phyloP scores from a whole-genome alignment of 2,888 invertebrate genomes.

The Drosophila differens region DNA sequence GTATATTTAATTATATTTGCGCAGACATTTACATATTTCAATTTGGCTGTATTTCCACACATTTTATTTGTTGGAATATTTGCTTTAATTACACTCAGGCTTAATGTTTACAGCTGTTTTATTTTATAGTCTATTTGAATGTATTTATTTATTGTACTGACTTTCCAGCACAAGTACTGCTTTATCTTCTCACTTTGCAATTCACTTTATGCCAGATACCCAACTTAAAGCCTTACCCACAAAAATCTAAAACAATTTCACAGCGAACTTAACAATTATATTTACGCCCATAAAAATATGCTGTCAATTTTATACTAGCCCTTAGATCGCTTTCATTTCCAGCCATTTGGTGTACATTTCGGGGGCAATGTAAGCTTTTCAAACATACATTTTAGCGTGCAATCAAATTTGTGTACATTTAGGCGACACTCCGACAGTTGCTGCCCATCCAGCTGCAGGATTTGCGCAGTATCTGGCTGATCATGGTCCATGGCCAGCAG shows the following conservation, averaged over 20 bases:
- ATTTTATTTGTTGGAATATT: conserved; percentile 22
- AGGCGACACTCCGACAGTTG: conserved; percentile 4
- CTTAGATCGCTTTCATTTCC: neutral
- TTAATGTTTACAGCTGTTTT: neutral
- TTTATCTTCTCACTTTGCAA: neutral
- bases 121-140: conserved; percentile 1
- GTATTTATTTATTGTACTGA: neutral
- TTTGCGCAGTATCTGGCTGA: neutral
- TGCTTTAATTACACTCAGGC: conserved; percentile 9
- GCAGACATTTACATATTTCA: conserved; percentile 37
- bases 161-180: neutral
- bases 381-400: conserved; percentile 23
- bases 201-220: neutral
- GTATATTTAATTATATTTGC: conserved; percentile 66
- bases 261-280: neutral
- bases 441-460: neutral
- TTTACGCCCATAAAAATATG: conserved; percentile 15
- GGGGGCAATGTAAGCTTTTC: neutral
- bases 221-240: neutral
- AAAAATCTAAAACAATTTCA: neutral
- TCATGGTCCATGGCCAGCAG: neutral
- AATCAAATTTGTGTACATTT: conserved; percentile 24
- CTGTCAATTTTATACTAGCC: conserved; percentile 1
- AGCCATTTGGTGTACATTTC: neutral
- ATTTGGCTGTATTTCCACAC: conserved; percentile 6